phyloP scores from a whole-genome alignment of 2,113 vertebrate species.

The Lepus americanus region DNA sequence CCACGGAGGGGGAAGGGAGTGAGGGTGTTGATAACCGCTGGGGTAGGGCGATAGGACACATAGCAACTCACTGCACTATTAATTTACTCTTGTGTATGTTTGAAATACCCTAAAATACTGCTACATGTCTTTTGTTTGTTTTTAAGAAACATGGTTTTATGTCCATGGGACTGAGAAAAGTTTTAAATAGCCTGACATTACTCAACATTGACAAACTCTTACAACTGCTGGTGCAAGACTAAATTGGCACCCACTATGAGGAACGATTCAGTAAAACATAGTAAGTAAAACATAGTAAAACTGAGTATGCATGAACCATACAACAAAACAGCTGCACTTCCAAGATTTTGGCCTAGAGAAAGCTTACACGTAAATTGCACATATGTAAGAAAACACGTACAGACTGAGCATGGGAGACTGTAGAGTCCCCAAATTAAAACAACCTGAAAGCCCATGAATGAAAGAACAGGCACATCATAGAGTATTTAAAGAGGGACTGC shows the following conservation, averaged over 20 bases:
- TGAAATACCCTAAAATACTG: not conserved
- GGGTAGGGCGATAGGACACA: not conserved
- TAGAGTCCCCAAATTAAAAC: not conserved
- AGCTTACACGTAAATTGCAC: not conserved
- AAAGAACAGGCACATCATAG: not conserved
- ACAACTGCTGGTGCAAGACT: not conserved
- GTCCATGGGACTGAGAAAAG: not conserved
- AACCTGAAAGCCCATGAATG: not conserved
- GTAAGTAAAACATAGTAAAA: not conserved
- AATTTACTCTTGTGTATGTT: not conserved
- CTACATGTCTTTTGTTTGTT: not conserved
- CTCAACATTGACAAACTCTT: not conserved
- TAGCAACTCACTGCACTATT: not conserved
- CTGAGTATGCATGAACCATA: not conserved
- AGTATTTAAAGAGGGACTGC: not conserved
- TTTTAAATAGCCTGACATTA: not conserved
- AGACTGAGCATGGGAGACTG: not conserved
- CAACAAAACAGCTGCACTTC: not conserved
- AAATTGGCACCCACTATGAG: not conserved
- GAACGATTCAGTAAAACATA: not conserved
- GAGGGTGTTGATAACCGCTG: not conserved
- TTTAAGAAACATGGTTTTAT: slow-evolving; percentile 1
- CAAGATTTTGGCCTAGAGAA: not conserved
- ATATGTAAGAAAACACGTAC: not conserved
- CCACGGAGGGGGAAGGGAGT: not conserved